Evolutionary conservation across 2,888 invertebrate genomes (phyloP).

Genomic region (Auanema freiburgensis): DNA sequence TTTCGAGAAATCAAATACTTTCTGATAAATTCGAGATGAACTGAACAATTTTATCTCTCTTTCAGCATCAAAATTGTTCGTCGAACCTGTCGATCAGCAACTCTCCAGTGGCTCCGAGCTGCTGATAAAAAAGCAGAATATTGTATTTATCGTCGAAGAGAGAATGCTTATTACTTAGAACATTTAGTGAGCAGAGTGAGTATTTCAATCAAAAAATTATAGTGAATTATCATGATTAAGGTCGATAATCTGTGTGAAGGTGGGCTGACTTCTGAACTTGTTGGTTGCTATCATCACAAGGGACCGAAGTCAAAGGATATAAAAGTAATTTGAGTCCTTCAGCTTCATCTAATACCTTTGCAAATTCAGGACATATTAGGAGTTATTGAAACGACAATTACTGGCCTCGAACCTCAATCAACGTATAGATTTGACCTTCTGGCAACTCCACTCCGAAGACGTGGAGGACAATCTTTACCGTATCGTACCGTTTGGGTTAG

Average conservation of each 20-base stretch:
- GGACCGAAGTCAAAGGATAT: slow-evolving; percentile 20
- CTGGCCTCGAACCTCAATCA: slow-evolving; percentile 31
- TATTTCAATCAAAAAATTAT: background rate
- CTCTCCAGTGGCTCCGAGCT: slow-evolving; percentile 48
- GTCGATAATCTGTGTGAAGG: slow-evolving; percentile 44
- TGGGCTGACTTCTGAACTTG: slow-evolving; percentile 31
- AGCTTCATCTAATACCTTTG: background rate
- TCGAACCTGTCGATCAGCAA: slow-evolving; percentile 32
- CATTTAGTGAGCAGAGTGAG: slow-evolving; percentile 46
- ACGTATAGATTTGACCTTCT: slow-evolving; percentile 49
- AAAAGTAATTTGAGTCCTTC: slow-evolving; percentile 3
- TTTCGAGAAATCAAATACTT: no score
- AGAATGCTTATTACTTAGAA: slow-evolving; percentile 40
- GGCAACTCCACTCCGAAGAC: slow-evolving; percentile 37
- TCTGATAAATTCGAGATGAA: background rate
- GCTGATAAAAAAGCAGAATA: slow-evolving; percentile 40
- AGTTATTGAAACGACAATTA: slow-evolving; percentile 47
- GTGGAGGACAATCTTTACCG: slow-evolving; percentile 38
- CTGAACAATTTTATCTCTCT: slow-evolving; percentile 10
- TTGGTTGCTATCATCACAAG: slow-evolving; percentile 46
- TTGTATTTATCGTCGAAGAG: slow-evolving; percentile 46
- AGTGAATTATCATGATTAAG: slow-evolving; percentile 15
- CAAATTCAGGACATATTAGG: slow-evolving; percentile 19
- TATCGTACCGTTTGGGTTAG: slow-evolving; percentile 51
- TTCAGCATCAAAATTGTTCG: slow-evolving; percentile 43